A percentile compares a stretch with the other conserved stretches of the same genome.
Evolutionary conservation across 2,113 vertebrate species (phyloP).

Genomic region (Spea multiplicata): DNA sequence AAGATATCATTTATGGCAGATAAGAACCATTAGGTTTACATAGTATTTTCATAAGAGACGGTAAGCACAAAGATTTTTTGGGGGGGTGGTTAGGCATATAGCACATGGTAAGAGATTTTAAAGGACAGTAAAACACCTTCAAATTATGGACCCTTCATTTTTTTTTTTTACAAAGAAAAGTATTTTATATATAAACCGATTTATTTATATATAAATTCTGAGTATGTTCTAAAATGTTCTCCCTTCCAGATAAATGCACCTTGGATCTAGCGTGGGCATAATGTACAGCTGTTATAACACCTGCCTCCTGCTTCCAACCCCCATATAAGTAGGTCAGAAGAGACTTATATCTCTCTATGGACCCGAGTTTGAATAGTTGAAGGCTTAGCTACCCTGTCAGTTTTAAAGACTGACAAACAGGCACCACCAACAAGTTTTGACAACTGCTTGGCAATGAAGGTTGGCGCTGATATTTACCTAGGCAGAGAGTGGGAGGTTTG

Average conservation of each 20-base stretch:
- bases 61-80: too few species aligned
- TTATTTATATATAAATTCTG: too few species aligned
- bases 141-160: too few species aligned
- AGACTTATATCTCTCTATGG: conserved; percentile 20
- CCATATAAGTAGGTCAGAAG: conserved; percentile 28
- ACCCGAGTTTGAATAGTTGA: conserved; percentile 8
- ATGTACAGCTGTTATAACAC: conserved; percentile 29
- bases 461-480: conserved; percentile 2
- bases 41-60: too few species aligned
- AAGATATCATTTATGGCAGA: too few species aligned
- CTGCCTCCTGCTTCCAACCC: conserved; percentile 20
- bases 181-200: too few species aligned
- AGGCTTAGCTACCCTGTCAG: conserved; percentile 17
- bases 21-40: too few species aligned
- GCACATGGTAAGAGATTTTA: too few species aligned
- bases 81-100: too few species aligned
- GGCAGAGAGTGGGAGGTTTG: conserved; percentile 24
- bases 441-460: conserved; percentile 10
- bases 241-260: background rate
- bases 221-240: conserved; percentile 11
- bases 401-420: conserved; percentile 9
- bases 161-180: too few species aligned
- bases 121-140: too few species aligned
- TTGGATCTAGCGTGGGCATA: background rate
- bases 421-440: conserved; percentile 10